Evolutionary conservation across 2,113 vertebrate species (phyloP).

Genomic region (Vidua chalybeata): DNA sequence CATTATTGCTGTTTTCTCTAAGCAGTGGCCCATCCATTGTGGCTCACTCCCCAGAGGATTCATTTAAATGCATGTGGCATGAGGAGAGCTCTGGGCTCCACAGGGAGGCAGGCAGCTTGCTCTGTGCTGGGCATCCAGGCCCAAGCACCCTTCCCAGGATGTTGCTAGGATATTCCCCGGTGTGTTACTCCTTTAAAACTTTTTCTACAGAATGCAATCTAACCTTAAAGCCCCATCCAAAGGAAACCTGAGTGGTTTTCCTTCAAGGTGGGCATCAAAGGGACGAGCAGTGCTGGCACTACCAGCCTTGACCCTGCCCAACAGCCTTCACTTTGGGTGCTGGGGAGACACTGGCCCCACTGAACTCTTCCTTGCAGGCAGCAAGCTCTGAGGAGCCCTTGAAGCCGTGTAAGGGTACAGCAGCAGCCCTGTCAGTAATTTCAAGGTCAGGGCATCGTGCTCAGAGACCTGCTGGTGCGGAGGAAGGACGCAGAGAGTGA

Average conservation of each 20-base stretch:
- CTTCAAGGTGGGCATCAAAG: fast-evolving
- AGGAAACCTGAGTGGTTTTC: neutral
- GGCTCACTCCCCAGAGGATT: neutral
- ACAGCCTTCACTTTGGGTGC: no score
- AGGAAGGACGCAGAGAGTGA: fast-evolving
- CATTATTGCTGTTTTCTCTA: neutral
- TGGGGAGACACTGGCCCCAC: fast-evolving
- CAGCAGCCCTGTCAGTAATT: neutral
- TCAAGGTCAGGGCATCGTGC: fast-evolving
- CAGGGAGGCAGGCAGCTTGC: neutral
- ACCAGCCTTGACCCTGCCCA: neutral
- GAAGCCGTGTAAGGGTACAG: neutral
- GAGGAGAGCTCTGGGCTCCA: neutral
- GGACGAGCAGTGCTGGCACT: fast-evolving
- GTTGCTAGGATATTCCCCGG: neutral
- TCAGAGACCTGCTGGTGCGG: fast-evolving
- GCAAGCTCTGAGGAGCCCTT: neutral
- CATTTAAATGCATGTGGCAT: neutral
- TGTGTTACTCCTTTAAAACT: neutral
- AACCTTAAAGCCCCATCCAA: neutral
- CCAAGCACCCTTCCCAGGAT: fast-evolving
- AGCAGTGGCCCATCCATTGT: neutral
- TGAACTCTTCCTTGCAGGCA: neutral
- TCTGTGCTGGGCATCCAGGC: neutral
- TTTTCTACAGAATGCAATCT: neutral